Evolutionary conservation across 2,888 invertebrate species (phyloP).

Genomic region (Ochropleura plecta): DNA sequence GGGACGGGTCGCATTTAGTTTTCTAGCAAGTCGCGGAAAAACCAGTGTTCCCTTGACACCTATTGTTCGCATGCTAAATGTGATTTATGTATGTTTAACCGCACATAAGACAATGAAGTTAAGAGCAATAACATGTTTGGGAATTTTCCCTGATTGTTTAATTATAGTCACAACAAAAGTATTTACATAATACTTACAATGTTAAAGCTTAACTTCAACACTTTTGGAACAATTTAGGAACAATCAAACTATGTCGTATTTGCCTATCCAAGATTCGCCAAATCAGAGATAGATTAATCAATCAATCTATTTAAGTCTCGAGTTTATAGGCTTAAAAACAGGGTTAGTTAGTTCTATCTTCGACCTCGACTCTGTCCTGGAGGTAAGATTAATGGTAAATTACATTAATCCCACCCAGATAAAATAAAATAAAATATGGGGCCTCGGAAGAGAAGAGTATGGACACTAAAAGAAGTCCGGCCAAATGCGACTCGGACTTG

Average conservation of each 20-base stretch:
- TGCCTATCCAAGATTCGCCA: too few species aligned
- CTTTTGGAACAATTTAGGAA: neutral
- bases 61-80: constrained; percentile 50
- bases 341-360: too few species aligned
- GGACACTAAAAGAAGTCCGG: too few species aligned
- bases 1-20: constrained; percentile 60
- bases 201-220: neutral
- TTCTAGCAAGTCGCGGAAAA: constrained; percentile 62
- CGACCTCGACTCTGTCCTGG: too few species aligned
- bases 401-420: too few species aligned
- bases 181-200: neutral
- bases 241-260: neutral
- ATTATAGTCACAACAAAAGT: constrained; percentile 2
- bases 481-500: too few species aligned
- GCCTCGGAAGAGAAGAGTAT: too few species aligned
- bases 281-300: too few species aligned
- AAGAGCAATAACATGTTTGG: constrained; percentile 19
- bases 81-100: constrained; percentile 35
- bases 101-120: constrained; percentile 40
- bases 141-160: constrained; percentile 17
- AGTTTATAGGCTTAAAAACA: too few species aligned
- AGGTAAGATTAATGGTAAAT: too few species aligned
- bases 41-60: constrained; percentile 67
- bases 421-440: too few species aligned
- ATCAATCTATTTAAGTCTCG: too few species aligned